A percentile compares a stretch with the other conserved stretches of the same genome.
These are phyloP conservation scores for Ceratina calcarata DNA, from an alignment of 1,140 invertebrate genomes.

Conservation along the genomic window DNA sequence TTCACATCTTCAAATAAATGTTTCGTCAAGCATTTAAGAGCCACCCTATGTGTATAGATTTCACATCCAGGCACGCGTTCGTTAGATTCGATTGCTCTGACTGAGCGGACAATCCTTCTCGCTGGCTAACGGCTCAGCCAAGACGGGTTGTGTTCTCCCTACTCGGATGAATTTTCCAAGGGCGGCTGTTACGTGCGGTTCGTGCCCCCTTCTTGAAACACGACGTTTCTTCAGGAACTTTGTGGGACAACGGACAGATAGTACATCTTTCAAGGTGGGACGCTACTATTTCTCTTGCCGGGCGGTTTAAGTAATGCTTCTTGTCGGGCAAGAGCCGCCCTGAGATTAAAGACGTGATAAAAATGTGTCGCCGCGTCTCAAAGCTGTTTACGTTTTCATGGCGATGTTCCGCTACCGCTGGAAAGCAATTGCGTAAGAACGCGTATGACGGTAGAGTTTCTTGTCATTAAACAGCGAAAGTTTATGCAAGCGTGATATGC, in stretches of 20 bases:
- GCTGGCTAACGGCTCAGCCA: neutral
- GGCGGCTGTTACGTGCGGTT: slow-evolving; percentile 24
- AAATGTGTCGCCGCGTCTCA: slow-evolving; percentile 2
- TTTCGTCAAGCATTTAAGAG: neutral
- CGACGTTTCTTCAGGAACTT: slow-evolving; percentile 30
- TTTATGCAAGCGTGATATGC: neutral
- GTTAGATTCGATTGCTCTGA: slow-evolving; percentile 24
- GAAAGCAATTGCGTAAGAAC: neutral
- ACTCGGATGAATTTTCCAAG: slow-evolving; percentile 31
- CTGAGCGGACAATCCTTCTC: slow-evolving; percentile 23
- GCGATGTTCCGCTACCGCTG: neutral
- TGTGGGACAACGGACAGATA: slow-evolving; percentile 20
- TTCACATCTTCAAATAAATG: too few relatives aligned
- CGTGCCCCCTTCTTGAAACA: neutral
- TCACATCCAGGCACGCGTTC: neutral
- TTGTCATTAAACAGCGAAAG: neutral
- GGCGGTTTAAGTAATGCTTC: slow-evolving; percentile 15
- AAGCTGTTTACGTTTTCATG: neutral
- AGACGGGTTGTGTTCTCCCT: slow-evolving; percentile 19
- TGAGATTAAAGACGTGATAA: slow-evolving; percentile 28
- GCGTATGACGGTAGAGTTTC: neutral
- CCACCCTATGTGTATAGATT: slow-evolving; percentile 1
- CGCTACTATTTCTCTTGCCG: slow-evolving; percentile 25
- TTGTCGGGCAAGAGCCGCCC: neutral
- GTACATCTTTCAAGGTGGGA: slow-evolving; percentile 24